Base-by-base conservation (phyloP, 2,797 vertebrate genomes). In the Pipistrellus nathusii region DNA sequence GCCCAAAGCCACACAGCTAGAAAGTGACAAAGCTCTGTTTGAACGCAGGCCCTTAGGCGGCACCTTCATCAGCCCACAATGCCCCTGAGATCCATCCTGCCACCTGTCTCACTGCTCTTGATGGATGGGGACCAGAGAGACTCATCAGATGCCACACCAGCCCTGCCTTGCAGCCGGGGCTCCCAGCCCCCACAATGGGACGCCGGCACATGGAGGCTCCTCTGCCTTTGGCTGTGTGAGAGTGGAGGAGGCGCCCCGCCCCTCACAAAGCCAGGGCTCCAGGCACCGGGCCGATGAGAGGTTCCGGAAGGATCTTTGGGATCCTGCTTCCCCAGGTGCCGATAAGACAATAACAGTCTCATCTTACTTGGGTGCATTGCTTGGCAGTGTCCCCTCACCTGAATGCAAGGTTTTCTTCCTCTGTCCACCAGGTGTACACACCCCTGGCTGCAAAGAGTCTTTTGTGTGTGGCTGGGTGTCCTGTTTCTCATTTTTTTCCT, bases 161-260 rank as follows among this genome's bases (percentile, higher is more conserved):
- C 12, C 62, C 57, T 30, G 4, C 8, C 27, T 0, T 2, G 18
- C 9, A 2, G 1, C 17, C 0, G 0, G 32, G 5, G 2, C 21
- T 55, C 75, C 35, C 62, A 3, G 38, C 10, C 27, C 8, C 57
- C 44, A 3, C 11, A 8, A 41, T 1, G 3, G 44, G 10, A 6
- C 1, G 53, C 5, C 30, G 3, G 1, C 0, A 6, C 2, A 0
- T 0, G 0, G 6, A 41, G 30, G 32, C 9, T 30, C 23, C 3
- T 35, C 48, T 41, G n/a, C n/a, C 77, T 48, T 62, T 55, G 20
- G 21, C 68, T 57, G n/a, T 6, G 1, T 25, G 35, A 4, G 25
- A 77, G 1, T 48, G 27, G 1, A 88, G 88, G 30, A 77, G 82
- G 30, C 41, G 1, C 55, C 68, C 62, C 11, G 7, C 17, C 53